phyloP scores from a whole-genome alignment of 2,888 invertebrate genomes.

The Venusia cambrica region DNA sequence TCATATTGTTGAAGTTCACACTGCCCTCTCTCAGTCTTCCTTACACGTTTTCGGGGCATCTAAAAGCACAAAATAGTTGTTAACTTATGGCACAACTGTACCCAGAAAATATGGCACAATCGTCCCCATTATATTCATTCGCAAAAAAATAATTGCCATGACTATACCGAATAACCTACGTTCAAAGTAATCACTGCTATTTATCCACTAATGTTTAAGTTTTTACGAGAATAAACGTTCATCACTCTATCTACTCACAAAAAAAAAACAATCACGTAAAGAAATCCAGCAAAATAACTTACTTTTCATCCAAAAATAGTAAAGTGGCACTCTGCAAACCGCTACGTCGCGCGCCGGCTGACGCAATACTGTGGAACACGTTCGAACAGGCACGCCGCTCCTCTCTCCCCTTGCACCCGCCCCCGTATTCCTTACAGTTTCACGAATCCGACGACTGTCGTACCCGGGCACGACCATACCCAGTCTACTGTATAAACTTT shows the following conservation, averaged over 20 bases:
- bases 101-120: conserved; percentile 8
- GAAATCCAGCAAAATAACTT: too few species aligned
- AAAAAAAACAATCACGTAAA: too few species aligned
- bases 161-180: conserved; percentile 7
- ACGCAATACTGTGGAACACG: too few species aligned
- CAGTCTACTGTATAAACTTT: too few species aligned
- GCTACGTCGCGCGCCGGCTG: too few species aligned
- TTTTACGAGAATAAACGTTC: conserved; percentile 5
- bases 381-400: conserved; percentile 5
- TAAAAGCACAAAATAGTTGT: conserved; percentile 2
- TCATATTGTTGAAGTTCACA: conserved; percentile 8
- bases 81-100: conserved; percentile 7
- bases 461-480: too few species aligned
- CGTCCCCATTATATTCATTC: too few species aligned
- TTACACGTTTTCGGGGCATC: too few species aligned
- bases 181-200: conserved; percentile 10
- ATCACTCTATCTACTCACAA: conserved; percentile 9
- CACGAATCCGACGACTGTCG: too few species aligned
- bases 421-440: conserved; percentile 9
- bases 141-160: conserved; percentile 5
- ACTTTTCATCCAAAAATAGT: too few species aligned
- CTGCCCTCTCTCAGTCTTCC: too few species aligned
- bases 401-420: conserved; percentile 7
- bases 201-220: conserved; percentile 8
- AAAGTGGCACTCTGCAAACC: too few species aligned